Percentiles rank a stretch among this genome's conserved stretches.
These are phyloP conservation scores for Cerastis leucographa DNA, from an alignment of 2,888 invertebrate species.

Conservation along the genomic window DNA sequence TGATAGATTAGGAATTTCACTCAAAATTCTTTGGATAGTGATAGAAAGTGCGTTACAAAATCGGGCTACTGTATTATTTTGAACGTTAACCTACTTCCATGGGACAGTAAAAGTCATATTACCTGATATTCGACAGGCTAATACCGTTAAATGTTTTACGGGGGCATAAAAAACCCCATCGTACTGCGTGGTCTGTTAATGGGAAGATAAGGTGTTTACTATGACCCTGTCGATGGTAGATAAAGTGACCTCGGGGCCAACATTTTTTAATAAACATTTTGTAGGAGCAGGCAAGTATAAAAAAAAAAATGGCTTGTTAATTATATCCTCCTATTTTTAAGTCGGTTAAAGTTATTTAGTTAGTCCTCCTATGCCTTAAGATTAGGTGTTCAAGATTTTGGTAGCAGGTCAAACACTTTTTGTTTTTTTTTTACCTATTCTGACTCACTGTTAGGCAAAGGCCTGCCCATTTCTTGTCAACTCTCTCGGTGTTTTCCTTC, in stretches of 20 bases:
- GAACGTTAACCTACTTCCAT: conserved; percentile 42
- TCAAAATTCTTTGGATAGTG: background rate
- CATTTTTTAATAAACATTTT: background rate
- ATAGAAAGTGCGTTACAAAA: background rate
- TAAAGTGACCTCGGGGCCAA: conserved; percentile 24
- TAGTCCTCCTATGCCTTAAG: background rate
- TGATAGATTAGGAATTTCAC: background rate
- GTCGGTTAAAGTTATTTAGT: background rate
- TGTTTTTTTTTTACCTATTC: too few species aligned
- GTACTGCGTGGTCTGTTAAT: conserved; percentile 38
- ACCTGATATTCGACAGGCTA: conserved; percentile 54
- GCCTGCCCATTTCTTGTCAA: too few species aligned
- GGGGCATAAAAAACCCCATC: conserved; percentile 56
- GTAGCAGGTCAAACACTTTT: background rate
- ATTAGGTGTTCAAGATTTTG: background rate
- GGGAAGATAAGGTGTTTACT: conserved; percentile 57
- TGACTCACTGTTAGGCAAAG: too few species aligned
- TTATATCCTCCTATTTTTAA: background rate
- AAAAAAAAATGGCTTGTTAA: background rate
- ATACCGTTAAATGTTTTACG: conserved; percentile 62
- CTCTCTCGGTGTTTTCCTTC: too few species aligned
- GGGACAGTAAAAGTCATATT: conserved; percentile 51
- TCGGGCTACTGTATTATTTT: conserved; percentile 28
- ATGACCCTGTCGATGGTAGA: conserved; percentile 36
- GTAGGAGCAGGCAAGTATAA: background rate